Conservation (phyloP, 2,888 invertebrate species). For the Azorinus chamasolen region DNA sequence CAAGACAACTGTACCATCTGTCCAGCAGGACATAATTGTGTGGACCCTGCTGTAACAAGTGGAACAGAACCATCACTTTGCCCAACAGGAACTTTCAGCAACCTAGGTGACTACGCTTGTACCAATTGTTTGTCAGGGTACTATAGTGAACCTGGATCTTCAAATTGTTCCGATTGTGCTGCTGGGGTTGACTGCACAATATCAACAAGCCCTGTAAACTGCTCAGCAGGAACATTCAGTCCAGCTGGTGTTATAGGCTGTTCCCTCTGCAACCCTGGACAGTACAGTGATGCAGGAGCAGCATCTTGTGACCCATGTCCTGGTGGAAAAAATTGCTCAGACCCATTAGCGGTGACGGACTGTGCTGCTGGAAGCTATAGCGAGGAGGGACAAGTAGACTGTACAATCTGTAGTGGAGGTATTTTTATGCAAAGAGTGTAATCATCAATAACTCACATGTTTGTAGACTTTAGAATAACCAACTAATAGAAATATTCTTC, state of each 20-base stretch:
- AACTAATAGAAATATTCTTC: background rate
- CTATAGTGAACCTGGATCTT: constrained; percentile 66
- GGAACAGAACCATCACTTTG: constrained; percentile 42
- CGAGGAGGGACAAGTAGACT: constrained; percentile 40
- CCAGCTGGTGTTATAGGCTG: constrained; percentile 58
- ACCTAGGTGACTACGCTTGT: constrained; percentile 44
- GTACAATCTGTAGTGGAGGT: constrained; percentile 55
- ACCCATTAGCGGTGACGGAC: constrained; percentile 16
- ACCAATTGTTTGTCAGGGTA: constrained; percentile 47
- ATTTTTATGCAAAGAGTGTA: background rate
- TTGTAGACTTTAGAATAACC: background rate
- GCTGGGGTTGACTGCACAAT: constrained; percentile 70
- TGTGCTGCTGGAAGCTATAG: constrained; percentile 69
- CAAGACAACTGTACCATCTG: constrained; percentile 72
- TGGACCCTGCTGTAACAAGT: constrained; percentile 64
- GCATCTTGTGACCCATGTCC: constrained; percentile 48
- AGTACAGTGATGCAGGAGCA: constrained; percentile 53
- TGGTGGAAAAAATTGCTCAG: constrained; percentile 57
- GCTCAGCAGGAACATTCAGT: constrained; percentile 66
- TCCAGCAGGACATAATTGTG: constrained; percentile 77
- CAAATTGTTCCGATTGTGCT: constrained; percentile 75
- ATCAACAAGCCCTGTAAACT: constrained; percentile 23
- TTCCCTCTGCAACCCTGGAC: constrained; percentile 55
- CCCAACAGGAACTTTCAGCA: constrained; percentile 55
- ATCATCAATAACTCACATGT: background rate